Base-by-base conservation (phyloP, 2,888 invertebrate genomes). In the Megastigmus dorsalis region DNA sequence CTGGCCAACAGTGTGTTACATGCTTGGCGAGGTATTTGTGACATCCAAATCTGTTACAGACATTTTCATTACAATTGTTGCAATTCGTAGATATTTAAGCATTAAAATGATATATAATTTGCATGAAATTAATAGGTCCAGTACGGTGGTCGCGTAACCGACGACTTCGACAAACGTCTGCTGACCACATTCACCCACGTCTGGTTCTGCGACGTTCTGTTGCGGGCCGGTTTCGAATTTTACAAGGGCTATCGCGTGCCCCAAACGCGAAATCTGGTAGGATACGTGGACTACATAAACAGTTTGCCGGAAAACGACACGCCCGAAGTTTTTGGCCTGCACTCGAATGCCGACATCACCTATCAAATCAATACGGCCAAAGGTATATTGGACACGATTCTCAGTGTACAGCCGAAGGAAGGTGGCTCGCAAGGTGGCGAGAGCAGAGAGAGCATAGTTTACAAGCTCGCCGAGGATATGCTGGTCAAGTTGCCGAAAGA, bases 331-430 rank as follows among this genome's bases (percentile, higher is more conserved):
- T 98, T 98, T 88, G 98, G 98, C n/a, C 90, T 98, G 63, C 98
- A 98, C 88, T 91, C 95, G 6, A 98, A 98, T 89, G 98, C 98
- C 62, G 98, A 98, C 86, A 98, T 98, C 78, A 98, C 98, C 82
- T 98, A 98, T 89, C 97, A 98, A 89, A 98, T 98, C 77, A 98
- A 98, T 86, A 97, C 97, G 54, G 97, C 97, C 28, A 96, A 96
- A 89, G 95, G 91, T 79, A 97, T 98, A 84, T 90, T 98, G 82
- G 96, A 97, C 84, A 97, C 97, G 0, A 97, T 98, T 82, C 90
- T 98, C 48, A 97, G 93, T 86, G 98, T 98, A n/a, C 98, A 98
- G 85, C 98, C 98, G 0, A 98, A 98, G 85, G 97, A 98, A 89
- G 95, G 97, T 1, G 96, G 95, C 0, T 92, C 93, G 20, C 94